Evolutionary conservation across 2,113 vertebrate species (phyloP).

Genomic region (Pterophyllum scalare): DNA sequence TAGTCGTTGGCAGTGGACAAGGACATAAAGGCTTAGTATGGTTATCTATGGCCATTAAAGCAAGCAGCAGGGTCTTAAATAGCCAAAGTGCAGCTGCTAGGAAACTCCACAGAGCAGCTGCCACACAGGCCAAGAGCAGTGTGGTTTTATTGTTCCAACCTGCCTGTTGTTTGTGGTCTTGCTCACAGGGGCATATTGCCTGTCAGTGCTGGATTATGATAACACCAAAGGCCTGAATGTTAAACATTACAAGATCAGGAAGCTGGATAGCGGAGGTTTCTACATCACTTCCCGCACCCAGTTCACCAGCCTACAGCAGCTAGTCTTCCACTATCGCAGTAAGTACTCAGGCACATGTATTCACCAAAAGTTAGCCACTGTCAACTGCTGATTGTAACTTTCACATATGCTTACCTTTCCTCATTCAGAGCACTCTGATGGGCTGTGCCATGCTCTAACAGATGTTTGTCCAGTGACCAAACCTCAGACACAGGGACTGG

Average conservation of each 20-base stretch:
- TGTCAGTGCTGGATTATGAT: slow-evolving; percentile 94
- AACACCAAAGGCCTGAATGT: slow-evolving; percentile 94
- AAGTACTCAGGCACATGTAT: slow-evolving; percentile 21
- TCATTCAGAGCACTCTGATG: slow-evolving; percentile 89
- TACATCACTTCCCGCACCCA: slow-evolving; percentile 97
- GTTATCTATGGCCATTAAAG: slow-evolving; percentile 6
- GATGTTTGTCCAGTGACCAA: slow-evolving; percentile 92
- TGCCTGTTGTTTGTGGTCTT: slow-evolving; percentile 23
- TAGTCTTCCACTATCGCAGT: slow-evolving; percentile 93
- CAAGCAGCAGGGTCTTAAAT: background rate
- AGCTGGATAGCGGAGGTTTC: slow-evolving; percentile 94
- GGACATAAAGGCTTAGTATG: background rate
- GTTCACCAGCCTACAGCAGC: slow-evolving; percentile 94
- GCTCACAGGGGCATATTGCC: slow-evolving; percentile 91
- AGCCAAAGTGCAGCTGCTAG: slow-evolving; percentile 50
- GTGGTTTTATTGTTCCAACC: slow-evolving; percentile 38
- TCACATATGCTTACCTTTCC: background rate
- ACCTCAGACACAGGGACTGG: slow-evolving; percentile 96
- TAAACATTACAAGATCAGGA: slow-evolving; percentile 98
- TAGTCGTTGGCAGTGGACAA: background rate
- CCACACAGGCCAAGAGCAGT: slow-evolving; percentile 1
- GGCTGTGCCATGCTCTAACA: slow-evolving; percentile 92
- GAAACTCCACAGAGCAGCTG: slow-evolving; percentile 64
- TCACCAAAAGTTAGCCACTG: background rate
- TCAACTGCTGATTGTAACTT: background rate